Conservation (phyloP, 2,113 vertebrate species). For the Daboia siamensis region DNA sequence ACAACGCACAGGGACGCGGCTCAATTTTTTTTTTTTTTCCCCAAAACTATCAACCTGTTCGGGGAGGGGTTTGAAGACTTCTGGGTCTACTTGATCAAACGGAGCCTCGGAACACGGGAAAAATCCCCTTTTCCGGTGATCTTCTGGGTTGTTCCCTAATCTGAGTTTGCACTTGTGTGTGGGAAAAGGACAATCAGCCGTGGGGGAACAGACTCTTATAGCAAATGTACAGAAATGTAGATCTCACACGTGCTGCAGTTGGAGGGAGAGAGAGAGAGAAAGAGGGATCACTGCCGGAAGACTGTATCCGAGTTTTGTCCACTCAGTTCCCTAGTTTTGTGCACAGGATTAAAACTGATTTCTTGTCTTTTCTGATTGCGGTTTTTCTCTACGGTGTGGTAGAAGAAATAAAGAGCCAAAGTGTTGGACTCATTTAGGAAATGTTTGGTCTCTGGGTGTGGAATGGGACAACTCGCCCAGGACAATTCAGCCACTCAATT, state of each 20-base stretch:
- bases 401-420: background rate
- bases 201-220: background rate
- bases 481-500: background rate
- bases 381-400: conserved; percentile 6
- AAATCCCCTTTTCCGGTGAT: background rate
- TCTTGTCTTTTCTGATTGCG: background rate
- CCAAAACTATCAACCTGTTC: background rate
- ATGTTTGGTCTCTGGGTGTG: background rate
- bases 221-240: background rate
- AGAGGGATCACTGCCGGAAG: background rate
- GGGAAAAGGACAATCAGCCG: background rate
- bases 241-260: conserved; percentile 9
- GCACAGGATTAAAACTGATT: conserved; percentile 12
- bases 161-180: background rate
- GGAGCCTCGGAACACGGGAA: conserved; percentile 20
- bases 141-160: background rate
- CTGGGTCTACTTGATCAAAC: background rate
- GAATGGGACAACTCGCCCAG: background rate
- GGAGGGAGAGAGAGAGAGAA: too few relatives aligned
- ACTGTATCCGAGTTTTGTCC: conserved; percentile 19
- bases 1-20: conserved; percentile 12
- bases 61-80: conserved; percentile 11
- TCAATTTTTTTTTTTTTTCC: background rate
- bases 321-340: conserved; percentile 26
- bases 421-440: background rate